Percentiles rank a stretch among this genome's conserved stretches.
These are phyloP conservation scores for Halyomorpha halys DNA, from an alignment of 1,140 invertebrate species.

Conservation along the genomic window DNA sequence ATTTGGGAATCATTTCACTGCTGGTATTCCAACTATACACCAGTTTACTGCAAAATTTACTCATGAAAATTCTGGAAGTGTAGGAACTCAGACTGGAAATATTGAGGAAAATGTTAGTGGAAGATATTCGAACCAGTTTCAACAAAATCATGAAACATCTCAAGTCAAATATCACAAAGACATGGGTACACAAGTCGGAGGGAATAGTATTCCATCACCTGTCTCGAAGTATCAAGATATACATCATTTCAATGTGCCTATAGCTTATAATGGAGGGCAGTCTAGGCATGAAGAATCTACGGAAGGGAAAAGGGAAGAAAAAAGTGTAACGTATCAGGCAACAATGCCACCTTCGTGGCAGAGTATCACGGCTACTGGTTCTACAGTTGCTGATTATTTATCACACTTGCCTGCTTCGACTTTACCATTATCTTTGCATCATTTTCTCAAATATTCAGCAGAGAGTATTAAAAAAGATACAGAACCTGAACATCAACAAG, in stretches of 20 bases:
- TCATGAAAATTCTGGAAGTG: constrained; percentile 37
- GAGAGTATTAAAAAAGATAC: constrained; percentile 62
- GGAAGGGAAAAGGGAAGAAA: constrained; percentile 29
- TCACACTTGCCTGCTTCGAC: constrained; percentile 64
- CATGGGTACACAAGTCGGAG: constrained; percentile 29
- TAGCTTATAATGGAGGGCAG: constrained; percentile 23
- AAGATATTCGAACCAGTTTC: constrained; percentile 28
- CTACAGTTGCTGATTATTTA: constrained; percentile 72
- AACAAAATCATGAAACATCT: constrained; percentile 17
- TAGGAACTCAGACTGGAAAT: constrained; percentile 21
- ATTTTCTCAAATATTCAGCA: constrained; percentile 73
- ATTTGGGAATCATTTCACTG: constrained; percentile 50
- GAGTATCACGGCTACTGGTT: constrained; percentile 59
- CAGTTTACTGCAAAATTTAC: constrained; percentile 57
- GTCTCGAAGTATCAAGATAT: constrained; percentile 25
- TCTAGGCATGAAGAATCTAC: constrained; percentile 21
- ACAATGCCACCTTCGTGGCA: constrained; percentile 50
- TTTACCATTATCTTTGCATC: constrained; percentile 64
- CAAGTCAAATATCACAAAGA: constrained; percentile 31
- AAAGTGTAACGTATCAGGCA: constrained; percentile 28
- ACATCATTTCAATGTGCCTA: constrained; percentile 27
- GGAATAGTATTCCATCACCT: constrained; percentile 27
- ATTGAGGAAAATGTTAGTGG: constrained; percentile 15
- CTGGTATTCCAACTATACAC: constrained; percentile 38
- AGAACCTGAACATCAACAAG: constrained; percentile 28